Evolutionary conservation across 2,113 vertebrate genomes (phyloP).

Genomic region (Nematolebias whitei): DNA sequence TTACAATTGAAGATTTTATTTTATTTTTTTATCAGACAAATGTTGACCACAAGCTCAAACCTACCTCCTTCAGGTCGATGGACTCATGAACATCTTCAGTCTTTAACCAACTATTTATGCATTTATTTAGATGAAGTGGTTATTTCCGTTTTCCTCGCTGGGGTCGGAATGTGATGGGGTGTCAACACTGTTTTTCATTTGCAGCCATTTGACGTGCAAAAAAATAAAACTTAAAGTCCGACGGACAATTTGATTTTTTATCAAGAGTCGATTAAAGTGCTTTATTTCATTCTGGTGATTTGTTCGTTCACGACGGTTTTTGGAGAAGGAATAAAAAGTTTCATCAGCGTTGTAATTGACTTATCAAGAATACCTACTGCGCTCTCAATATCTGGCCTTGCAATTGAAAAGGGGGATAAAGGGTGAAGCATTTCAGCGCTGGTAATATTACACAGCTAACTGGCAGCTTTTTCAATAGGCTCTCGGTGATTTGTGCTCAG

Average conservation of each 20-base stretch:
- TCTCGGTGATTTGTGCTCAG: slow-evolving; percentile 64
- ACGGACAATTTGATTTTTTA: neutral
- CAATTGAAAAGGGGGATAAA: slow-evolving; percentile 64
- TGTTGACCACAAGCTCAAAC: too few species aligned
- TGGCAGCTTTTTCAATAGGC: slow-evolving; percentile 65
- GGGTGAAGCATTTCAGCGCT: slow-evolving; percentile 51
- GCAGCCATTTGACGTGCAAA: slow-evolving; percentile 9
- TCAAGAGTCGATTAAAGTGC: slow-evolving; percentile 6
- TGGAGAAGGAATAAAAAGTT: slow-evolving; percentile 51
- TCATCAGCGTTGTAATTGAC: slow-evolving; percentile 57
- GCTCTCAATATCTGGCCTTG: slow-evolving; percentile 43
- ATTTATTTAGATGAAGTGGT: neutral
- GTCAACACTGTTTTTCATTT: slow-evolving; percentile 5
- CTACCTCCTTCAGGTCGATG: neutral
- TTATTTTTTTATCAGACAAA: too few species aligned
- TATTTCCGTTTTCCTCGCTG: neutral
- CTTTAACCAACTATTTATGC: neutral
- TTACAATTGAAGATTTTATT: too few species aligned
- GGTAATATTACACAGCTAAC: slow-evolving; percentile 65
- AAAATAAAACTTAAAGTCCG: slow-evolving; percentile 17
- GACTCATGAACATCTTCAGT: neutral
- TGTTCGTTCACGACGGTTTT: slow-evolving; percentile 20
- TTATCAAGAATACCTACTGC: slow-evolving; percentile 56
- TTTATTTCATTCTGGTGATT: slow-evolving; percentile 29
- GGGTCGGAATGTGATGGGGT: slow-evolving; percentile 13